Conservation (phyloP, 2,888 invertebrate species). For the Leptopterna dolabrata region DNA sequence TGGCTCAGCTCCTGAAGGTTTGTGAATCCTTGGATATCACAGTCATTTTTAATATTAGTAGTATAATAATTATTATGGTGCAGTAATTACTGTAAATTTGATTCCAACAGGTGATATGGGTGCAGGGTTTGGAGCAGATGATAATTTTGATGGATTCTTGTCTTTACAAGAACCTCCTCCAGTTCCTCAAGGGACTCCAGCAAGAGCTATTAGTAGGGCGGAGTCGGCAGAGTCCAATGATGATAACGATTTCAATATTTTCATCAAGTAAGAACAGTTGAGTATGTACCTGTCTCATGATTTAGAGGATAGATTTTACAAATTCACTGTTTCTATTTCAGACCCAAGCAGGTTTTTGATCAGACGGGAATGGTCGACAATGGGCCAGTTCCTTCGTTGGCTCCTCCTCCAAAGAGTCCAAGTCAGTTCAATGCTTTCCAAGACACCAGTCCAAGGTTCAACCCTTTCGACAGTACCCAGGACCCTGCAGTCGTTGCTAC, state of each 20-base stretch:
- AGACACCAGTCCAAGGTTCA: constrained; percentile 77
- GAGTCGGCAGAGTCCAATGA: constrained; percentile 81
- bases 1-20: constrained; percentile 26
- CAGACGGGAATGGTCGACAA: constrained; percentile 64
- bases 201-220: constrained; percentile 67
- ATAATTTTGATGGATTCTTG: constrained; percentile 70
- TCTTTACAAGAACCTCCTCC: constrained; percentile 72
- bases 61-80: too few relatives aligned
- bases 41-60: not conserved
- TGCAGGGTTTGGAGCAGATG: constrained; percentile 79
- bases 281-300: too few relatives aligned
- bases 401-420: constrained; percentile 77
- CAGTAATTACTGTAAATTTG: not conserved
- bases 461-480: constrained; percentile 78
- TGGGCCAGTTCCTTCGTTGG: constrained; percentile 74
- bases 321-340: constrained; percentile 62
- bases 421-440: constrained; percentile 68
- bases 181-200: constrained; percentile 76
- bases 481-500: constrained; percentile 64
- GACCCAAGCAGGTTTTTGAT: constrained; percentile 69
- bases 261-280: constrained; percentile 74
- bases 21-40: not conserved
- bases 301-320: not conserved
- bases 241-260: constrained; percentile 83
- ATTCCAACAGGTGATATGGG: not conserved